Conservation (phyloP, 2,797 vertebrate genomes). For the Oryzias sinensis region DNA sequence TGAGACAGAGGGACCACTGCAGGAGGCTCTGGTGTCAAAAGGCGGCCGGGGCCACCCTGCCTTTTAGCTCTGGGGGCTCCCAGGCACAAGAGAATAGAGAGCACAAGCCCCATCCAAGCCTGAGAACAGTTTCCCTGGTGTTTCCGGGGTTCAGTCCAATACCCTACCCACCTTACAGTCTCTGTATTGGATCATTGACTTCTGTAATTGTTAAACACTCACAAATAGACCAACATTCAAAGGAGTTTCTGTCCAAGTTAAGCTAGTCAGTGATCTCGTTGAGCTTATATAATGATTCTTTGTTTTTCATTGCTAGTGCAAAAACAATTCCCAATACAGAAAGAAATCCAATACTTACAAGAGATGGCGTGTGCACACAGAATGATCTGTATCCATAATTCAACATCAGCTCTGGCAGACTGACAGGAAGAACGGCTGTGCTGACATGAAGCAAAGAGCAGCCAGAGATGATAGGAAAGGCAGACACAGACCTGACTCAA, state of each 20-base stretch:
- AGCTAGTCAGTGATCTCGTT: conserved; percentile 55
- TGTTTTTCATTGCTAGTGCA: conserved; percentile 26
- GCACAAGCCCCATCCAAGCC: too few species aligned
- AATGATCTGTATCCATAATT: conserved; percentile 79
- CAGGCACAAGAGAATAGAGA: too few species aligned
- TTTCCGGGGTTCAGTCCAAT: too few species aligned
- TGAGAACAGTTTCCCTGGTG: too few species aligned
- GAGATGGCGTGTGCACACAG: conserved; percentile 4
- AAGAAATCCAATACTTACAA: conserved; percentile 15
- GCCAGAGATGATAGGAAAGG: conserved; percentile 59
- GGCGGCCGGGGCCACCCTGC: too few species aligned
- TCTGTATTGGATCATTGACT: conserved; percentile 29
- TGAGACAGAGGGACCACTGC: too few species aligned
- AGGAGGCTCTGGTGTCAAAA: too few species aligned
- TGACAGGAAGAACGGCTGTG: conserved; percentile 69
- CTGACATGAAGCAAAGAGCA: conserved; percentile 70
- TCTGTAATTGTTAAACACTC: conserved; percentile 37
- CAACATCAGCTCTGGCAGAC: conserved; percentile 72
- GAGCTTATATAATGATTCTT: conserved; percentile 51
- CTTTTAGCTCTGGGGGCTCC: too few species aligned
- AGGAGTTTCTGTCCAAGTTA: conserved; percentile 58
- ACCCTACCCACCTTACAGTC: too few species aligned
- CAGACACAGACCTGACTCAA: conserved; percentile 67
- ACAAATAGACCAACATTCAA: conserved; percentile 46
- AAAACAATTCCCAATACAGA: conserved; percentile 29